Conservation (phyloP, 2,888 invertebrate species). For the Drosophila gaucha region DNA sequence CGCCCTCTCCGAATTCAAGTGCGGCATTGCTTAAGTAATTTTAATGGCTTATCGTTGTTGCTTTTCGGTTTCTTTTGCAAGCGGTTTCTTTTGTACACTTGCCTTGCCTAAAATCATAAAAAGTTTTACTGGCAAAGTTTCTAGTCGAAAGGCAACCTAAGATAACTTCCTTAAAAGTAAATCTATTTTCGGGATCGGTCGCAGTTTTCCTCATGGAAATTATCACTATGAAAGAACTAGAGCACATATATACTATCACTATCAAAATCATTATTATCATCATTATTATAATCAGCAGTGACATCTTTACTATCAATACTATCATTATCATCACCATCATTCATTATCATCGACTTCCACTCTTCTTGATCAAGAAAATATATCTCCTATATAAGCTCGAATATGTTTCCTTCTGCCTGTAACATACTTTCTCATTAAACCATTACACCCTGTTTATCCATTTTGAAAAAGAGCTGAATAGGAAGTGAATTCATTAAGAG, state of each 20-base stretch:
- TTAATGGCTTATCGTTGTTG: slow-evolving; percentile 20
- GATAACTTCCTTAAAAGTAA: too few species aligned
- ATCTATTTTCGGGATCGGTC: too few species aligned
- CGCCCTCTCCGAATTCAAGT: slow-evolving; percentile 8
- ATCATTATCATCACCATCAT: too few species aligned
- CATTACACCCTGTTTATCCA: slow-evolving; percentile 1
- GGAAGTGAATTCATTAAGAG: slow-evolving; percentile 35
- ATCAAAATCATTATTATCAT: not conserved
- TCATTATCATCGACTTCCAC: not conserved
- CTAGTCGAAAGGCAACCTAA: not conserved
- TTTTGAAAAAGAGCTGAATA: not conserved
- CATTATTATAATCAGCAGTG: not conserved
- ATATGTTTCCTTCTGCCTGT: not conserved
- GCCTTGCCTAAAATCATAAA: not conserved
- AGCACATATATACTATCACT: too few species aligned
- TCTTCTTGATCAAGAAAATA: too few species aligned
- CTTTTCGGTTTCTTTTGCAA: not conserved
- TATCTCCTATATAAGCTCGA: not conserved
- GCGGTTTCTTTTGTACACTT: not conserved
- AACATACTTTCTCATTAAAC: not conserved
- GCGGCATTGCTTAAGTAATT: slow-evolving; percentile 23
- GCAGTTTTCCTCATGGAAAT: too few species aligned
- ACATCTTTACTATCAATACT: too few species aligned
- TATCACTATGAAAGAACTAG: too few species aligned
- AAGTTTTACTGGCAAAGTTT: not conserved